Percentiles rank a stretch among this genome's conserved stretches.
phyloP scores from a whole-genome alignment of 2,888 invertebrate species.

The Odontomyia ornata region DNA sequence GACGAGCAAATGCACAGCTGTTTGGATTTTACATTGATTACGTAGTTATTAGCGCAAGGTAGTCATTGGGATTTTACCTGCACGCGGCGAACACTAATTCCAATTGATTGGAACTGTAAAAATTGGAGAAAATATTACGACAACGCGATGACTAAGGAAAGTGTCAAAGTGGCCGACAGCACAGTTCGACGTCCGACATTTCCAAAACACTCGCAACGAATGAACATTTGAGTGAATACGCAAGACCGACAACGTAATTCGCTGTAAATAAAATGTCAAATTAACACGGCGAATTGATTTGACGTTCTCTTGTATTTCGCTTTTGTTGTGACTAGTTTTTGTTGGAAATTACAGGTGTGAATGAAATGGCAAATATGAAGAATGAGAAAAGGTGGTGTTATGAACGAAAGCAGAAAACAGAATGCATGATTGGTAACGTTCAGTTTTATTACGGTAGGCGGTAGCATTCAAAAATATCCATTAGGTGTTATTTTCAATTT shows the following conservation, averaged over 20 bases:
- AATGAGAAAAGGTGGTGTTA: no score
- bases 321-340: not conserved
- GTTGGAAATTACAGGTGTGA: not conserved
- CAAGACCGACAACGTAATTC: not conserved
- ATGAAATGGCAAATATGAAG: not conserved
- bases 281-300: not conserved
- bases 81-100: not conserved
- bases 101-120: not conserved
- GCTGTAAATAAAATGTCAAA: conserved; percentile 11
- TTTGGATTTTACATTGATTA: no score
- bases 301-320: conserved; percentile 2
- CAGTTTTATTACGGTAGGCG: no score
- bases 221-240: not conserved
- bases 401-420: no score
- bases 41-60: no score
- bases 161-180: conserved; percentile 9
- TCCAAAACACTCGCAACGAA: conserved; percentile 34
- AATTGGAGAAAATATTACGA: conserved; percentile 4
- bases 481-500: no score
- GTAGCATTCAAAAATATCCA: no score
- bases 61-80: no score
- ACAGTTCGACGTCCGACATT: conserved; percentile 30
- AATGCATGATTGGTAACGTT: no score
- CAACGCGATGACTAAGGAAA: conserved; percentile 17
- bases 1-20: not conserved